Conservation (phyloP, 2,888 invertebrate species). For the Timandra comae region DNA sequence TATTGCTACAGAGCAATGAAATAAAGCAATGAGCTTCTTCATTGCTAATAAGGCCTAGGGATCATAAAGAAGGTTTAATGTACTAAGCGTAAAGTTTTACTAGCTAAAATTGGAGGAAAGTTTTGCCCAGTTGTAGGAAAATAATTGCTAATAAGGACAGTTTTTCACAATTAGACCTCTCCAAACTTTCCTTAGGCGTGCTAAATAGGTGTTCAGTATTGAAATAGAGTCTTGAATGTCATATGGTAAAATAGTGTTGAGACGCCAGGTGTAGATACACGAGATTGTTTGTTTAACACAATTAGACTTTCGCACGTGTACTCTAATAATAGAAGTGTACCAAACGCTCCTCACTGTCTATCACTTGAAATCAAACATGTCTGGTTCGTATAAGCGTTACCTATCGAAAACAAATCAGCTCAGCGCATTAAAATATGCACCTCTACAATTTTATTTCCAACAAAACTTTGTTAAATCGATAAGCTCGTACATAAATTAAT, state of each 20-base stretch:
- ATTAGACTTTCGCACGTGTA: constrained; percentile 67
- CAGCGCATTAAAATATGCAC: constrained; percentile 7
- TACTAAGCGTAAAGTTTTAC: no score
- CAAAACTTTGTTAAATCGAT: constrained; percentile 36
- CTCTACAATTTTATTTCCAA: constrained; percentile 18
- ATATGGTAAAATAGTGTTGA: constrained; percentile 28
- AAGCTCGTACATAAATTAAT: constrained; percentile 46
- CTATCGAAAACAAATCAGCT: constrained; percentile 25
- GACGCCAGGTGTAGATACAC: constrained; percentile 51
- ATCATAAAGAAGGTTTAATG: no score
- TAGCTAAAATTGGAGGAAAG: no score
- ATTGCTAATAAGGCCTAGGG: no score
- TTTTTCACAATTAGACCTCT: no score
- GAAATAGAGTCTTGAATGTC: constrained; percentile 23
- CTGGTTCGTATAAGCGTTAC: constrained; percentile 50
- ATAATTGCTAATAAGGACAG: no score
- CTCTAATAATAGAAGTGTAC: constrained; percentile 57
- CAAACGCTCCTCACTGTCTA: constrained; percentile 56
- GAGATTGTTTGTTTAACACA: constrained; percentile 68
- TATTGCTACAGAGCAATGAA: no score
- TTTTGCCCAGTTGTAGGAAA: no score
- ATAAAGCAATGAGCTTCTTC: no score
- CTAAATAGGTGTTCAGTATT: no score
- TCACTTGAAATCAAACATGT: constrained; percentile 57
- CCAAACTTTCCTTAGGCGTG: no score